Conservation (phyloP, 1,140 invertebrate genomes). For the Ganaspis sp. region DNA sequence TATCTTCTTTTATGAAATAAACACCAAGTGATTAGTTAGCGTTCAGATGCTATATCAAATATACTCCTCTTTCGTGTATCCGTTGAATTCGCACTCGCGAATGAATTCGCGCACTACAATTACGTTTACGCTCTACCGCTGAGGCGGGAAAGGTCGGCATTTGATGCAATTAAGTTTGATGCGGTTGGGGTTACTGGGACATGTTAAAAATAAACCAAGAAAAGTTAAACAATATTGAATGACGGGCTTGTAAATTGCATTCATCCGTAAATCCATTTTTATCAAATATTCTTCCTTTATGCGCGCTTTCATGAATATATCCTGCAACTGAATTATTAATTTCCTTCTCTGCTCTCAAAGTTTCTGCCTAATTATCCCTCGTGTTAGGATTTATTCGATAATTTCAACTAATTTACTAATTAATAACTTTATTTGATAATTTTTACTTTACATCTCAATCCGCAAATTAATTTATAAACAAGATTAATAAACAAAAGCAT, state of each 20-base stretch:
- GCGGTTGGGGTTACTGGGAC: slow-evolving; percentile 20
- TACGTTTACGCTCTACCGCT: not conserved
- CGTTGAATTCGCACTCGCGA: not conserved
- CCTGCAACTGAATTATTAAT: not conserved
- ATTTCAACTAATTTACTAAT: not conserved
- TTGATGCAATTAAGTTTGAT: slow-evolving; percentile 25
- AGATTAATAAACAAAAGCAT: too few relatives aligned
- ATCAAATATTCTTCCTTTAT: not conserved
- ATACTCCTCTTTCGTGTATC: slow-evolving; percentile 25
- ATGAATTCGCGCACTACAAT: slow-evolving; percentile 10
- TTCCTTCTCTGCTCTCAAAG: not conserved
- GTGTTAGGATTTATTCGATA: not conserved
- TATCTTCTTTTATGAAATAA: not conserved
- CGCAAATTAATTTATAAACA: too few relatives aligned
- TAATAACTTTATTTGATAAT: too few relatives aligned
- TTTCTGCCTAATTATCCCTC: not conserved
- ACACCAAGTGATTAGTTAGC: not conserved
- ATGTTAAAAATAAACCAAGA: not conserved
- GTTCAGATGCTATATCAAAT: slow-evolving; percentile 8
- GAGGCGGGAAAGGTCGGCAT: slow-evolving; percentile 18
- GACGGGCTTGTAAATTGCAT: not conserved
- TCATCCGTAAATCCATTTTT: not conserved
- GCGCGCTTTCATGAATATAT: not conserved
- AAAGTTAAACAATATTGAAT: slow-evolving; percentile 8
- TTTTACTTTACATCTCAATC: not conserved